phyloP scores from a whole-genome alignment of 1,140 invertebrate species.

The Drosophila subpulchrella region DNA sequence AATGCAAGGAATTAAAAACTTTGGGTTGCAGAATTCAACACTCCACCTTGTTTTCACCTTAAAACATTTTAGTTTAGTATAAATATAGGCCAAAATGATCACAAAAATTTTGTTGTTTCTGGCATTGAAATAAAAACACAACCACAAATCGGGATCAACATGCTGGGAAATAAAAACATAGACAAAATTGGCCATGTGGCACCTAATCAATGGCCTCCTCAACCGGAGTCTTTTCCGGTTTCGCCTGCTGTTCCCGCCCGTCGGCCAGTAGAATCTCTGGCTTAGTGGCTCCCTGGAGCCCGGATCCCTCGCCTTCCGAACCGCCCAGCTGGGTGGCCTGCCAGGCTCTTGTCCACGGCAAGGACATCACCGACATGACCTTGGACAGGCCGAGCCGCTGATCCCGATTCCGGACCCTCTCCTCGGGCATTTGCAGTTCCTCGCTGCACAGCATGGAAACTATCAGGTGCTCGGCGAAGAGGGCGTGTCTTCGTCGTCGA shows the following conservation, averaged over 20 bases:
- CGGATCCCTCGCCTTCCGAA: neutral
- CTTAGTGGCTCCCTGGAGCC: neutral
- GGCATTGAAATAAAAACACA: neutral
- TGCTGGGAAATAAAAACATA: neutral
- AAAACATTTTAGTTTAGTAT: neutral
- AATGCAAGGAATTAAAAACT: too few relatives aligned
- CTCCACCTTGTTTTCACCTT: neutral
- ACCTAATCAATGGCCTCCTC: slow-evolving; percentile 32
- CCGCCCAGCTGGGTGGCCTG: slow-evolving; percentile 3
- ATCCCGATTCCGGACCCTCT: neutral
- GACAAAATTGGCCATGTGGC: neutral
- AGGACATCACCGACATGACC: slow-evolving; percentile 47
- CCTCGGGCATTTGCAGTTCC: slow-evolving; percentile 35
- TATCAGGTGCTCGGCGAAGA: slow-evolving; percentile 60
- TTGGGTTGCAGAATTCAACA: too few relatives aligned
- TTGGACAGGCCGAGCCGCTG: slow-evolving; percentile 8
- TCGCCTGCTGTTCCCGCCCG: neutral
- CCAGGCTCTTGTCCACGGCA: slow-evolving; percentile 29
- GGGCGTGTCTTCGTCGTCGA: slow-evolving; percentile 11
- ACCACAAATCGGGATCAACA: neutral
- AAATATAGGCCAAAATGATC: neutral
- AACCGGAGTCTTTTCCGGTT: neutral
- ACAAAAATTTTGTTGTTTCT: slow-evolving; percentile 32
- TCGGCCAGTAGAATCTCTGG: neutral
- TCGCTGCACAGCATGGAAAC: slow-evolving; percentile 62